Evolutionary conservation across 2,113 vertebrate species (phyloP).

Genomic region (Amblyopsis rosae): DNA sequence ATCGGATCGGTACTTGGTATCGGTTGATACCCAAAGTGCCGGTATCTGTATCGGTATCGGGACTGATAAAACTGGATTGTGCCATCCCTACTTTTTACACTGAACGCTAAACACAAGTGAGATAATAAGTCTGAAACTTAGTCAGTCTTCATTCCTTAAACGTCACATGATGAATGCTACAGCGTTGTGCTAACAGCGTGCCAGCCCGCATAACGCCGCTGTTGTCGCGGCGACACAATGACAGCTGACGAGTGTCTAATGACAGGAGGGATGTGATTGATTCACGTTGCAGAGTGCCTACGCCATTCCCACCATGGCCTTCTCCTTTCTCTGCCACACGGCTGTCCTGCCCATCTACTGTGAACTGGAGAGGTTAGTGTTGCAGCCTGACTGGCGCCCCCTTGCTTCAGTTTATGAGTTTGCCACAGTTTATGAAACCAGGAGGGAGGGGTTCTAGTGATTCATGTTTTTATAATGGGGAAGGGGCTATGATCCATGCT

Average conservation of each 20-base stretch:
- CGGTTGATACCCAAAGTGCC: too few relatives aligned
- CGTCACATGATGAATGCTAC: conserved; percentile 6
- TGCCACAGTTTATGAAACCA: too few relatives aligned
- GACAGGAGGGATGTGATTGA: conserved; percentile 22
- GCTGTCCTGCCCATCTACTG: conserved; percentile 95
- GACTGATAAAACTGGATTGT: too few relatives aligned
- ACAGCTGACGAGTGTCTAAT: conserved; percentile 44
- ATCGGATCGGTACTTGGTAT: too few relatives aligned
- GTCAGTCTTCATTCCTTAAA: conserved; percentile 15
- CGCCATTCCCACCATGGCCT: conserved; percentile 96
- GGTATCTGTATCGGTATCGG: too few relatives aligned
- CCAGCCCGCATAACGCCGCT: neutral
- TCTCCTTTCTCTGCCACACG: conserved; percentile 97
- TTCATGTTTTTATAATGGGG: too few relatives aligned
- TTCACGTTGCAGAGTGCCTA: conserved; percentile 86
- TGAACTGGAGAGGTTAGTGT: conserved; percentile 82
- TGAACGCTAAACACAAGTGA: too few relatives aligned
- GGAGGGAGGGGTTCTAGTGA: too few relatives aligned
- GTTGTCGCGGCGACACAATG: conserved; percentile 18
- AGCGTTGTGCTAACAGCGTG: neutral
- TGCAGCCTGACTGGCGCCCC: neutral
- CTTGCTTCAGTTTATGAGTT: too few relatives aligned
- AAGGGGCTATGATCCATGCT: too few relatives aligned
- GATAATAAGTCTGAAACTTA: too few relatives aligned
- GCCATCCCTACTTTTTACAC: too few relatives aligned